Conservation (phyloP, 1,140 invertebrate genomes). For the Pemphigus obesinymphae region DNA sequence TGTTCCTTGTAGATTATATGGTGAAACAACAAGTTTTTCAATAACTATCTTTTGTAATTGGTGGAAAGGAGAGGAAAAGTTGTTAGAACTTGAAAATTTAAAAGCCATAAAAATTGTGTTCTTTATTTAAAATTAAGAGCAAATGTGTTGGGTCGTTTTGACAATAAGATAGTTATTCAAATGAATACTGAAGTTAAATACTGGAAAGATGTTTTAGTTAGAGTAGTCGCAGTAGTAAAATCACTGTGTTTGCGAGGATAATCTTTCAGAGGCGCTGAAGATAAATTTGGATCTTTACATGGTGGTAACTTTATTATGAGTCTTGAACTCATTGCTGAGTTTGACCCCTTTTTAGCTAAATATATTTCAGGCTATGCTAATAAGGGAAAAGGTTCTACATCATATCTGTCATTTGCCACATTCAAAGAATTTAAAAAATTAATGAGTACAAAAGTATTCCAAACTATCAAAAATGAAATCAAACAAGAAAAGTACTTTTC, state of each 20-base stretch:
- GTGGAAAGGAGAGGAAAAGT: slow-evolving; percentile 42
- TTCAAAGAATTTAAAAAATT: slow-evolving; percentile 49
- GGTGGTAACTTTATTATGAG: slow-evolving; percentile 46
- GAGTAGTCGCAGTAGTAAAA: slow-evolving; percentile 45
- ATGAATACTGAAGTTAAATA: slow-evolving; percentile 42
- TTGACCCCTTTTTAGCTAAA: no score
- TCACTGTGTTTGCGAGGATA: slow-evolving; percentile 44
- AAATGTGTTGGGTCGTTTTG: slow-evolving; percentile 36
- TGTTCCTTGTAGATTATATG: no score
- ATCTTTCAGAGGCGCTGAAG: slow-evolving; percentile 44
- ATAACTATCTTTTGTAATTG: background rate
- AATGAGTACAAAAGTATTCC: slow-evolving; percentile 44
- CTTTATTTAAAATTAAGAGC: slow-evolving; percentile 39
- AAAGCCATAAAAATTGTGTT: slow-evolving; percentile 43
- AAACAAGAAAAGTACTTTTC: slow-evolving; percentile 50
- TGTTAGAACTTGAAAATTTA: slow-evolving; percentile 46
- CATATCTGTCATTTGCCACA: slow-evolving; percentile 49
- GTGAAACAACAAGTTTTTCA: background rate
- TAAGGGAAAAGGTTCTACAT: slow-evolving; percentile 47
- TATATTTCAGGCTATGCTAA: slow-evolving; percentile 49
- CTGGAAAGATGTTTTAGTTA: slow-evolving; percentile 44
- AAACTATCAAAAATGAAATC: slow-evolving; percentile 46
- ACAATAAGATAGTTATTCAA: slow-evolving; percentile 38
- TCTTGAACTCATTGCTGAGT: slow-evolving; percentile 49
- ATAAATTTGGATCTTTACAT: slow-evolving; percentile 44